Percentiles rank a stretch among this genome's conserved stretches.
phyloP scores from a whole-genome alignment of 1,140 invertebrate species.

The Saccostrea glomerata region DNA sequence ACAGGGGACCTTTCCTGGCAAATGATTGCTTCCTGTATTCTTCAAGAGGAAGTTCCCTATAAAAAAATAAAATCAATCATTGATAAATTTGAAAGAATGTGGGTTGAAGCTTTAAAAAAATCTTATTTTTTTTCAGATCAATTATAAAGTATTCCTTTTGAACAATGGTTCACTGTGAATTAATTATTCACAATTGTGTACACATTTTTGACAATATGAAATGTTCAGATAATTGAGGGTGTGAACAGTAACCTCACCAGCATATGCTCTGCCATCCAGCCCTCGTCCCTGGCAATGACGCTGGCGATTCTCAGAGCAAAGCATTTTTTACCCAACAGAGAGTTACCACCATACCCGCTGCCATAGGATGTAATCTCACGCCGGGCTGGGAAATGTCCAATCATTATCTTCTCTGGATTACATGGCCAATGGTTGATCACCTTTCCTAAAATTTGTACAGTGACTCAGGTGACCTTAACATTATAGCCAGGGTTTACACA shows the following conservation, averaged over 20 bases:
- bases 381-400: constrained; percentile 83
- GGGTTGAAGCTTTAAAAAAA: too few relatives aligned
- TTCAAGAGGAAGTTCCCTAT: constrained; percentile 57
- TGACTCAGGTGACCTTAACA: too few relatives aligned
- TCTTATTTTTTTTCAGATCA: too few relatives aligned
- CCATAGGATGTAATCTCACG: constrained; percentile 95
- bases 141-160: too few relatives aligned
- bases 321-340: constrained; percentile 98
- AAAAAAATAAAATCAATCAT: constrained; percentile 32
- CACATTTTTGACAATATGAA: too few relatives aligned
- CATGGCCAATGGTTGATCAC: constrained; percentile 93
- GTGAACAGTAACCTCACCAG: constrained; percentile 83
- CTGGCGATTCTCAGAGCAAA: constrained; percentile 98
- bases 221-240: too few relatives aligned
- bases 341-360: constrained; percentile 98
- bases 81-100: too few relatives aligned
- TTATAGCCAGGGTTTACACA: too few relatives aligned
- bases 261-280: constrained; percentile 99
- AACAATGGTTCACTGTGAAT: too few relatives aligned
- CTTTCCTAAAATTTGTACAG: constrained; percentile 61
- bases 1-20: constrained; percentile 58
- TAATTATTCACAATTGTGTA: too few relatives aligned
- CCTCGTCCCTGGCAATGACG: constrained; percentile 94
- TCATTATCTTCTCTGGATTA: constrained; percentile 89
- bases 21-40: constrained; percentile 48